A percentile compares a stretch with the other conserved stretches of the same genome.
phyloP scores from a whole-genome alignment of 2,113 vertebrate genomes.

The Excalfactoria chinensis region DNA sequence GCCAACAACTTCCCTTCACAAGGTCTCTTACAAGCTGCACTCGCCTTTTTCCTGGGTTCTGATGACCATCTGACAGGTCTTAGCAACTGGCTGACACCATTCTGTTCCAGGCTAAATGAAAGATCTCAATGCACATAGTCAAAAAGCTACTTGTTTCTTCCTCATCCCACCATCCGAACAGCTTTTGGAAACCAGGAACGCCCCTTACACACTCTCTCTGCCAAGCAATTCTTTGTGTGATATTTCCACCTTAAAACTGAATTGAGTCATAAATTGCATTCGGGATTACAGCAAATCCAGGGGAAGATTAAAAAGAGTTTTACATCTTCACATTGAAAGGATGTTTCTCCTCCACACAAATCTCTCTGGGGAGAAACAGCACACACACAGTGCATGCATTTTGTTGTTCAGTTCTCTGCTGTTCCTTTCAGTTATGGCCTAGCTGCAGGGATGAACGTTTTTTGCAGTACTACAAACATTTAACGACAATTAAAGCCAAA shows the following conservation, averaged over 20 bases:
- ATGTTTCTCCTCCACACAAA: neutral
- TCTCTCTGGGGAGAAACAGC: neutral
- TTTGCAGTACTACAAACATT: neutral
- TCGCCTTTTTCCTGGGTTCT: neutral
- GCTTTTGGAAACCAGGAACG: accelerated
- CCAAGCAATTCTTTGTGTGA: too few relatives aligned
- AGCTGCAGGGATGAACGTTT: neutral
- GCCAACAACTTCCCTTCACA: neutral
- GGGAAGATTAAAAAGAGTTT: neutral
- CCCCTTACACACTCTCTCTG: neutral
- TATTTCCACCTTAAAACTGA: neutral
- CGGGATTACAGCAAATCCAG: neutral
- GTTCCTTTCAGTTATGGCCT: neutral
- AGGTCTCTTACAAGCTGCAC: neutral
- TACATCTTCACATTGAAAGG: neutral
- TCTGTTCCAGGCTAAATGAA: neutral
- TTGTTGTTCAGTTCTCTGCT: neutral
- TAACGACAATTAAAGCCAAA: neutral
- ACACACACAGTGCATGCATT: accelerated
- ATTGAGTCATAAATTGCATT: neutral
- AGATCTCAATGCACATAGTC: neutral
- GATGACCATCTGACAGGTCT: accelerated
- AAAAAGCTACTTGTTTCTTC: neutral
- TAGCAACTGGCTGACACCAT: neutral
- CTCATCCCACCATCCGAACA: neutral